A percentile compares a stretch with the other conserved stretches of the same genome.
phyloP scores from a whole-genome alignment of 2,888 invertebrate species.

The Holacanthella duospinosa region DNA sequence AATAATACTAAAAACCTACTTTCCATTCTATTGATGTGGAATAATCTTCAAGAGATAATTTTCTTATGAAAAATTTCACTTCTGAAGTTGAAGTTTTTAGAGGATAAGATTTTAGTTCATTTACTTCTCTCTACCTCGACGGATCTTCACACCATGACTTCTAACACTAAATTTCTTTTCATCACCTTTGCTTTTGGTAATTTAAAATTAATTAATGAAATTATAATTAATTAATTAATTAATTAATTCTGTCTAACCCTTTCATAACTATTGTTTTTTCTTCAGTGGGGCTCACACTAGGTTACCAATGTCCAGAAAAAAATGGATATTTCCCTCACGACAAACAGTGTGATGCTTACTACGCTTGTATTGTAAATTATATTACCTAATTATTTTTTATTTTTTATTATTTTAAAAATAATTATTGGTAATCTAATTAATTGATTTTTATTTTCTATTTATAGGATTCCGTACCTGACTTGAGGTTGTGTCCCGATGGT shows the following conservation, averaged over 20 bases:
- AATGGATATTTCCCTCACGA: conserved; percentile 72
- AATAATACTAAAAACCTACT: too few species aligned
- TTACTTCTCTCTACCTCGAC: neutral
- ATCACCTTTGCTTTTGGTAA: conserved; percentile 17
- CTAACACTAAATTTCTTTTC: conserved; percentile 15
- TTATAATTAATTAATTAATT: neutral
- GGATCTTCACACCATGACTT: neutral
- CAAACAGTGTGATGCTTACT: conserved; percentile 76
- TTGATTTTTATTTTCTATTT: conserved; percentile 43
- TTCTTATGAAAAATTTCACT: too few species aligned
- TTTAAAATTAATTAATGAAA: neutral
- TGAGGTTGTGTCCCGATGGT: conserved; percentile 76
- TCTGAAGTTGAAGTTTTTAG: too few species aligned
- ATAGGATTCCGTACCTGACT: conserved; percentile 56
- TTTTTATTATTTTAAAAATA: neutral
- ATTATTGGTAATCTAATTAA: neutral
- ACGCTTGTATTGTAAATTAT: conserved; percentile 43
- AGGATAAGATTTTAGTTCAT: neutral
- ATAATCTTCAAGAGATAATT: too few species aligned
- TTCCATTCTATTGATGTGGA: too few species aligned
- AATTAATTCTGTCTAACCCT: too few species aligned
- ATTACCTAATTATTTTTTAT: conserved; percentile 41
- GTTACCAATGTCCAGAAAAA: conserved; percentile 63
- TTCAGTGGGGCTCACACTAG: conserved; percentile 27
- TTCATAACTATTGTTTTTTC: neutral